Base-by-base conservation (phyloP, 2,797 vertebrate species). In the Lutjanus campechanus region DNA sequence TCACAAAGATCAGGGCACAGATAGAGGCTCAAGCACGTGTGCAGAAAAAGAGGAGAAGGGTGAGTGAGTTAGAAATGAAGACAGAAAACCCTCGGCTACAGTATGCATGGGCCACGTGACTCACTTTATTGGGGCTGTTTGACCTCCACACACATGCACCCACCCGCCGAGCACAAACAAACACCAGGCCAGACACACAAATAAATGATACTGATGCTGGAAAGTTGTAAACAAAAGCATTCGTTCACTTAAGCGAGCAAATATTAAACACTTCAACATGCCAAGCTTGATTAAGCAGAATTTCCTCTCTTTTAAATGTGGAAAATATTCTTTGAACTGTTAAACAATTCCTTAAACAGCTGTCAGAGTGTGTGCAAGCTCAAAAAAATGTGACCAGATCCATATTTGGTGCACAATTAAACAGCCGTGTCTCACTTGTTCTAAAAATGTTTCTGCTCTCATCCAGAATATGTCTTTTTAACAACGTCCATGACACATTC, bases 241-340 rank as follows among this genome's bases (percentile, higher is more conserved):
- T 82, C 43, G 74, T 76, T 66, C 68, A 16, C 55, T 44, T n/a
- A 86, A 84, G 53, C 55, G 88, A 83, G 83, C 67, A 63, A 85
- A 82, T n/a, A 73, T 44, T 74, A 79, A 84, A 2, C 41, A 19
- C n/a, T 40, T 22, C 7, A 80, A 75, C 40, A 76, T 16, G n/a
- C 43, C 65, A 49, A 68, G 56, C 22, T 67, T 72, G 17, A 83
- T 64, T 76, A 12, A 73, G 63, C 25, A 71, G 70, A 4, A 61
- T 76, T 79, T 83, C 61, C 46, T 85, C 43, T 50, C n/a, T 59
- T 79, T 82, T 46, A 60, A 75, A 79, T 59, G 20, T 68, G 79
- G 51, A 73, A 85, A 76, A 80, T 51, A n/a, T 11, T 0, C 43
- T 73, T 74, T 56, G 11, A 69, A 36, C 36, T 22, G 17, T 36